Base-by-base conservation (phyloP, 1,140 invertebrate genomes). In the Steinernema khuongi region DNA sequence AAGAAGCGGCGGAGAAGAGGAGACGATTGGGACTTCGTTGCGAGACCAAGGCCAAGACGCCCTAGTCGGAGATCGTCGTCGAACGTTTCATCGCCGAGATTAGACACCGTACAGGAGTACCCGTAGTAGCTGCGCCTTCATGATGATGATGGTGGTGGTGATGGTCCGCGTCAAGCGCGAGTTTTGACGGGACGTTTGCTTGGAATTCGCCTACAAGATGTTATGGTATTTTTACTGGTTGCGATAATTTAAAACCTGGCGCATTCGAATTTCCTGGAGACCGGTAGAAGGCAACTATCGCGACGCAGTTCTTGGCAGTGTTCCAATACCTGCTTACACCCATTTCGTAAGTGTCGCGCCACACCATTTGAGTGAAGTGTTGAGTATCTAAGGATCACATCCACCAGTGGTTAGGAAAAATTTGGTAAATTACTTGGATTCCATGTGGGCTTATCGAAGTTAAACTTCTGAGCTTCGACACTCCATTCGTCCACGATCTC, bases 351-450 rank as follows among this genome's bases (percentile, higher is more conserved):
- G 91, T 91, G 2, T 87, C 89, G 31, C 90, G 90, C 93, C 93
- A 96, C 18, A 95, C 91, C 83, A 96, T 88, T 87, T 95, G 93
- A 0, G 93, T 93, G 86, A 94, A 95, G 83, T 94, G 92, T 80
- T 85, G 84, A 11, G 78, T 79, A 72, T 83, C 83, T 84, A 70
- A 75, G 81, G 72, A 1, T 44, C 7, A n/a, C 50, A 41, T 74
- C 7, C 7, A 41, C 7, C 36, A n/a, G n/a, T 60, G 50, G 4
- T 60, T 26, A 17, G 22, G 26, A 22, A 7, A 60, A 60, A 17
- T 14, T 26, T 60, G 0, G 22, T n/a, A 67, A 33, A 78, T 77
- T 43, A 85, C 83, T 81, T 28, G 77, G 69, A 72, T 75, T 74
- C 83, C 83, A 84, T 60, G 77, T 68, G 1, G 83, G 83, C 29